phyloP scores from a whole-genome alignment of 2,888 invertebrate genomes.

The Drosophila monieri region DNA sequence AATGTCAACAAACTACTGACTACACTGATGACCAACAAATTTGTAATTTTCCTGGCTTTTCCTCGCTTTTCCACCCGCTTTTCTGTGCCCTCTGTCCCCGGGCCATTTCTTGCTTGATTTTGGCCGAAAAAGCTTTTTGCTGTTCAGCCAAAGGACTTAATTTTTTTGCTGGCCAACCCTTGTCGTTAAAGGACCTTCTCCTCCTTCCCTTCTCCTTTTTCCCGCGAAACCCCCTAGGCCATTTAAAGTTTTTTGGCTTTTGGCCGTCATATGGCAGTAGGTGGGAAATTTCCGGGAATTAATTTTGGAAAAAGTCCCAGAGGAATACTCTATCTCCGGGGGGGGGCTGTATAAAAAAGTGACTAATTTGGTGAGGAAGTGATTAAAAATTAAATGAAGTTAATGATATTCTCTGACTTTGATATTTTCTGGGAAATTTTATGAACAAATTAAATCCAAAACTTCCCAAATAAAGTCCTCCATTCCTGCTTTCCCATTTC shows the following conservation, averaged over 20 bases:
- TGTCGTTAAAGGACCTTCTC: background rate
- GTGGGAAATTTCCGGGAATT: slow-evolving; percentile 26
- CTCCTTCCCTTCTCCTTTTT: background rate
- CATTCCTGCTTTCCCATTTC: background rate
- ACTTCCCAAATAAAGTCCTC: background rate
- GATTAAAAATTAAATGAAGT: background rate
- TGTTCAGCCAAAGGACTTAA: slow-evolving; percentile 19
- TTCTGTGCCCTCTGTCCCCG: background rate
- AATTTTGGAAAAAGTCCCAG: slow-evolving; percentile 22
- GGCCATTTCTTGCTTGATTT: background rate
- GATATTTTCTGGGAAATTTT: too few relatives aligned
- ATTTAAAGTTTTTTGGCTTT: slow-evolving; percentile 54
- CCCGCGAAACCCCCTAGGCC: slow-evolving; percentile 18
- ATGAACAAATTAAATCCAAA: background rate
- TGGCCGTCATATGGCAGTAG: slow-evolving; percentile 30
- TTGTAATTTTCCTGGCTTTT: slow-evolving; percentile 10
- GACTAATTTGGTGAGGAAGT: slow-evolving; percentile 12
- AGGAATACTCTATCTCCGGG: slow-evolving; percentile 3
- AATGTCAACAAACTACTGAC: slow-evolving; percentile 56
- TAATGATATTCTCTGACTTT: too few relatives aligned
- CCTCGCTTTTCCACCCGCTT: background rate
- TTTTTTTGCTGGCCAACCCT: slow-evolving; percentile 28
- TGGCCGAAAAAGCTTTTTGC: slow-evolving; percentile 41
- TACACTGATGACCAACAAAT: slow-evolving; percentile 19
- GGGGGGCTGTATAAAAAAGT: slow-evolving; percentile 14